These are phyloP conservation scores for Syrmaticus mikado DNA, from an alignment of 2,113 vertebrate genomes.

Conservation along the genomic window DNA sequence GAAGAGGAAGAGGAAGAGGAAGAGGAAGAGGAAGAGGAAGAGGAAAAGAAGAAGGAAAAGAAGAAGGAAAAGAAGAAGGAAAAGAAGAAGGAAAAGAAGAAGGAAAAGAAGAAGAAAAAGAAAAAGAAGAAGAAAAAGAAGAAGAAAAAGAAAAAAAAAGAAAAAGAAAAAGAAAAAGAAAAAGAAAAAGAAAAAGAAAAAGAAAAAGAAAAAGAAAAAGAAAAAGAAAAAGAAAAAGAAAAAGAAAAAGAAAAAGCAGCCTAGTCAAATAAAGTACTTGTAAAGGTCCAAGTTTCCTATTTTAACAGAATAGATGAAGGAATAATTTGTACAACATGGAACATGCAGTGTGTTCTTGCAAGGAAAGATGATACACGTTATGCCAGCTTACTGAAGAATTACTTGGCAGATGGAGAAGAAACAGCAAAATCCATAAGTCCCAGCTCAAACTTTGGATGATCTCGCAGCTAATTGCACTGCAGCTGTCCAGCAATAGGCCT, in stretches of 20 bases:
- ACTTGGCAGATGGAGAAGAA: constrained; percentile 53
- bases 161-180: too few relatives aligned
- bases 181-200: neutral
- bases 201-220: neutral
- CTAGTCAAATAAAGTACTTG: neutral
- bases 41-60: too few relatives aligned
- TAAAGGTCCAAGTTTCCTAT: neutral
- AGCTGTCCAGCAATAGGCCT: constrained; percentile 44
- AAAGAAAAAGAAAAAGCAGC: neutral
- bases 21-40: too few relatives aligned
- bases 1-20: too few relatives aligned
- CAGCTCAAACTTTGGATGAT: neutral
- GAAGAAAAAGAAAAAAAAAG: neutral
- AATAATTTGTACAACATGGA: neutral
- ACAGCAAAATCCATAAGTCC: neutral
- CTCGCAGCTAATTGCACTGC: constrained; percentile 21
- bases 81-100: neutral
- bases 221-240: neutral
- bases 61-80: too few relatives aligned
- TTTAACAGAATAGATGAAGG: neutral
- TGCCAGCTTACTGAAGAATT: constrained; percentile 62
- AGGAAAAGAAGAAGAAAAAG: too few relatives aligned
- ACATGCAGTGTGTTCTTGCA: neutral
- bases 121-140: too few relatives aligned
- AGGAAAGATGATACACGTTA: constrained; percentile 31